These are phyloP conservation scores for Endomychus coccineus DNA, from an alignment of 2,888 invertebrate genomes.

Conservation along the genomic window DNA sequence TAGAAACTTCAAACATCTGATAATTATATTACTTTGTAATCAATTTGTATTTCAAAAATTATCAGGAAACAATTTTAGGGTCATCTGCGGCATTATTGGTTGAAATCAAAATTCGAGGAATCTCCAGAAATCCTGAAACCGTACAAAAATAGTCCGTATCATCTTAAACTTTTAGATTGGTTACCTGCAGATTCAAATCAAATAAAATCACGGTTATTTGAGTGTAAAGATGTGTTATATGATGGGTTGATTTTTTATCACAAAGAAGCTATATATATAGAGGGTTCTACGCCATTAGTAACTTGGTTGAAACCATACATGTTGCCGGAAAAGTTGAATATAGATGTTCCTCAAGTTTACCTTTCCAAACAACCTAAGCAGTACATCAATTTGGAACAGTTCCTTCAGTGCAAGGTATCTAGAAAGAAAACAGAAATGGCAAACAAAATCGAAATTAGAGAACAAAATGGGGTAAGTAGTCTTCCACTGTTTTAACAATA, in stretches of 20 bases:
- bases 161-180: conserved; percentile 3
- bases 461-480: too few relatives aligned
- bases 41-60: too few relatives aligned
- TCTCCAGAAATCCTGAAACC: conserved; percentile 2
- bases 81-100: conserved; percentile 8
- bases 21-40: too few relatives aligned
- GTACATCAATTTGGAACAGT: conserved; percentile 48
- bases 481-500: too few relatives aligned
- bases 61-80: too few relatives aligned
- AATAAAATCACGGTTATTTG: conserved; percentile 5
- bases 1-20: too few relatives aligned
- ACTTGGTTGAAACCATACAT: conserved; percentile 89
- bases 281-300: conserved; percentile 76
- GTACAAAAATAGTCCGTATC: conserved; percentile 5
- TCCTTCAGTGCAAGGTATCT: conserved; percentile 44
- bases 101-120: conserved; percentile 6
- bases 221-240: conserved; percentile 43
- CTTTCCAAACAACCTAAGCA: conserved; percentile 41
- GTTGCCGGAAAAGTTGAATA: conserved; percentile 57
- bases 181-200: conserved; percentile 7
- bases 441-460: too few relatives aligned
- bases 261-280: conserved; percentile 65
- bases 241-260: conserved; percentile 94
- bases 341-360: conserved; percentile 7
- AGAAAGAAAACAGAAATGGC: too few relatives aligned